Evolutionary conservation across 2,113 vertebrate species (phyloP), one percentile per base, ranked within the genome.

Genomic region (Notothenia rossii): DNA sequence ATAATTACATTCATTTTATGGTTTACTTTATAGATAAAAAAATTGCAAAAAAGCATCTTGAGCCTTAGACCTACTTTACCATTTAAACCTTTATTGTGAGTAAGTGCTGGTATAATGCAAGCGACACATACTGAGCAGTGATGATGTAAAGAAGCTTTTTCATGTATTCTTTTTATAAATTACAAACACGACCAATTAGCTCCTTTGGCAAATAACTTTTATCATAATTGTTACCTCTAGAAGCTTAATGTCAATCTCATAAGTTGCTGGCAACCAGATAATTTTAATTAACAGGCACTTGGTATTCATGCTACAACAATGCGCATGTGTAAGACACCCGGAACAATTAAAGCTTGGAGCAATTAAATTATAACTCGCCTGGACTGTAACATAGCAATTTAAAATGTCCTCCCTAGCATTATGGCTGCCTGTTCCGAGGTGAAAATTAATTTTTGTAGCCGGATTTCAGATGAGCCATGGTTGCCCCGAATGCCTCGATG

Each of bases 361-460:
- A 88, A 91, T 92, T 91, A 87, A 84, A 89, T 85, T 54, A 50
- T 62, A 85, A 83, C 81, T 85, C 49, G 2, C 65, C 73, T 45
- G 53, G 86, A 88, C 81, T 77, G 88, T 81, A 86, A 88, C 85
- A 77, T 49, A 81, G 80, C 87, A 89, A 92, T 64, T 90, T 74
- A 74, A 86, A 75, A 78, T 20, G 74, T 79, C 72, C 49, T 79
- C 60, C 74, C 53, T 9, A 59, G 58, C 63, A 61, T 65, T 49
- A 54, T 45, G 66, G 48, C 53, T 71, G 25, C 68, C 60, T 61
- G 25, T 77, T 68, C 75, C 22, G 55, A 64, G 53, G 33, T 43
- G 67, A 36, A 82, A 88, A 92, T 87, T 88, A 81, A 93, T 94
- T 86, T 91, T 78, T 53, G 54, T 43, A 85, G 56, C 49, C 73